Evolutionary conservation across 2,888 invertebrate species (phyloP).

Genomic region (Odontomyia ornata): DNA sequence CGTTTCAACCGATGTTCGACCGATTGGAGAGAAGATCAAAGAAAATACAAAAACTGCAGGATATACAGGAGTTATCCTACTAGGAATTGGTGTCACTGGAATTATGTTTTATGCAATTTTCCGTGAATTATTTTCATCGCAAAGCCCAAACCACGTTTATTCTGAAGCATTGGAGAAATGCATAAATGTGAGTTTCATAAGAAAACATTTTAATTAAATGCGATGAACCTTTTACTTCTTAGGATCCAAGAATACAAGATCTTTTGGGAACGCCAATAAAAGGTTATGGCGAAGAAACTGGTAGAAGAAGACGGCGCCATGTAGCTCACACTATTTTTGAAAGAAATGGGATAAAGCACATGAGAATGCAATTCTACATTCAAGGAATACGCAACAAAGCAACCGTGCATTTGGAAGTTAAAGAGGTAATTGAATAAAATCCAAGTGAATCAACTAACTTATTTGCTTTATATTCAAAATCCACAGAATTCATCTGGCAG

Average conservation of each 20-base stretch:
- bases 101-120: conserved; percentile 85
- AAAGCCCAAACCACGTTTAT: conserved; percentile 87
- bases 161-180: conserved; percentile 80
- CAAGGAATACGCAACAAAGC: conserved; percentile 84
- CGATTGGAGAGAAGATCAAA: conserved; percentile 80
- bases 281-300: conserved; percentile 87
- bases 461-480: no score
- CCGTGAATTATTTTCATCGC: conserved; percentile 85
- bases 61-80: conserved; percentile 82
- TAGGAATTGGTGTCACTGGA: conserved; percentile 83
- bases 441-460: no score
- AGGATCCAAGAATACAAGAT: conserved; percentile 79
- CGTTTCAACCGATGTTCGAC: conserved; percentile 68
- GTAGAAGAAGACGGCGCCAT: conserved; percentile 83
- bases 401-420: conserved; percentile 86
- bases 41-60: conserved; percentile 90
- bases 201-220: neutral
- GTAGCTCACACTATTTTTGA: conserved; percentile 81
- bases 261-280: conserved; percentile 90
- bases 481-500: conserved; percentile 79
- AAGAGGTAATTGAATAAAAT: conserved; percentile 64
- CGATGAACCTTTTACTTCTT: conserved; percentile 50
- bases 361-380: conserved; percentile 91
- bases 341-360: conserved; percentile 78
- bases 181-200: conserved; percentile 67